phyloP scores from a whole-genome alignment of 1,140 invertebrate genomes.

The Scaptomyza hsui region DNA sequence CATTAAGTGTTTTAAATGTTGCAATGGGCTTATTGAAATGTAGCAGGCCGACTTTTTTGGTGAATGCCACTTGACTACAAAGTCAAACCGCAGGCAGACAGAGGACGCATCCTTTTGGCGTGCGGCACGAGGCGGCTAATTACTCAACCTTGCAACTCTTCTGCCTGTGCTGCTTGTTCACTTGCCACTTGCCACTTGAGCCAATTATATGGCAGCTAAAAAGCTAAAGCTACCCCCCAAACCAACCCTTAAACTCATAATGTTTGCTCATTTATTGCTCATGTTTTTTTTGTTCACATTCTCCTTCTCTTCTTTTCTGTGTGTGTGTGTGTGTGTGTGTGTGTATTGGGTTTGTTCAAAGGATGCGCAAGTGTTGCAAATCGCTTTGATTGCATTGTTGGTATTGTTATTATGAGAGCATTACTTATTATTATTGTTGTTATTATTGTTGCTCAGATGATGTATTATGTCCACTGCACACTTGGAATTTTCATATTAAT shows the following conservation, averaged over 20 bases:
- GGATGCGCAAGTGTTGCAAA: constrained; percentile 80
- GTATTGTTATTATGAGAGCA: constrained; percentile 68
- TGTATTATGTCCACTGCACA: constrained; percentile 75
- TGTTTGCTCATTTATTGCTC: constrained; percentile 72
- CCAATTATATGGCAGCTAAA: constrained; percentile 57
- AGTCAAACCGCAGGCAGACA: constrained; percentile 61
- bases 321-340: too few species aligned
- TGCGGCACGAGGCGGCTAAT: constrained; percentile 59
- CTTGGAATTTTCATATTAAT: constrained; percentile 82
- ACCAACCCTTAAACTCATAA: constrained; percentile 51
- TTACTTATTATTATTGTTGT: constrained; percentile 72
- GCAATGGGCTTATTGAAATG: constrained; percentile 65
- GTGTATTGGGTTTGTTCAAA: constrained; percentile 39
- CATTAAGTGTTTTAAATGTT: constrained; percentile 76
- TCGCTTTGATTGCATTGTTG: constrained; percentile 81
- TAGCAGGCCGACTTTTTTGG: constrained; percentile 27
- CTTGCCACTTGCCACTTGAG: constrained; percentile 50
- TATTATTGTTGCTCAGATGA: constrained; percentile 60
- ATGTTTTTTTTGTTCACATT: constrained; percentile 23
- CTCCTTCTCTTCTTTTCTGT: constrained; percentile 17
- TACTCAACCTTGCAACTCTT: constrained; percentile 71
- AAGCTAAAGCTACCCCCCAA: constrained; percentile 23
- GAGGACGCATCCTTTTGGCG: constrained; percentile 42
- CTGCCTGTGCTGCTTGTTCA: not conserved
- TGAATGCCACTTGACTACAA: constrained; percentile 68